Conservation (phyloP, 2,113 vertebrate species). For the Lepus americanus region DNA sequence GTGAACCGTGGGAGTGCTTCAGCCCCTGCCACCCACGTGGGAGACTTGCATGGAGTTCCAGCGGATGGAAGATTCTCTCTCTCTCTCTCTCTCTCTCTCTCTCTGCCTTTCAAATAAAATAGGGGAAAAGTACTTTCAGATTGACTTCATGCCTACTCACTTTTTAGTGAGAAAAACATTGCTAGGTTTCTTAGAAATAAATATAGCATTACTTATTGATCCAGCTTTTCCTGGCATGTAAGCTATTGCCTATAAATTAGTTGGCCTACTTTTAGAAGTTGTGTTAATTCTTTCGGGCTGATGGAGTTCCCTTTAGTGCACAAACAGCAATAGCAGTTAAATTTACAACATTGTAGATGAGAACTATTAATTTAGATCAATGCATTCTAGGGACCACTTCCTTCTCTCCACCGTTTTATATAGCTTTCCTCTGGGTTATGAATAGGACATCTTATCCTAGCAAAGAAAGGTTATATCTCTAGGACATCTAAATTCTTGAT, state of each 20-base stretch:
- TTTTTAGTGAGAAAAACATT: slow-evolving; percentile 60
- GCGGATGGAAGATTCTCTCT: no score
- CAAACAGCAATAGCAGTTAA: slow-evolving; percentile 63
- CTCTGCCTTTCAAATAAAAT: no score
- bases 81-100: no score
- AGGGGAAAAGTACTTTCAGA: slow-evolving; percentile 17
- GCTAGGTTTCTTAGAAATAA: slow-evolving; percentile 69
- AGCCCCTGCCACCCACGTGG: no score
- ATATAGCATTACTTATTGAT: slow-evolving; percentile 68
- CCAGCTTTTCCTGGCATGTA: slow-evolving; percentile 60
- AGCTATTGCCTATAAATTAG: slow-evolving; percentile 76
- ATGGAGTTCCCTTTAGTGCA: slow-evolving; percentile 58
- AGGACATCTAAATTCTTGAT: slow-evolving; percentile 63
- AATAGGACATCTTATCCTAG: slow-evolving; percentile 61
- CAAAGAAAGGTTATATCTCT: slow-evolving; percentile 58
- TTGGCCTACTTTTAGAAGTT: slow-evolving; percentile 72
- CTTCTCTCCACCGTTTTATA: slow-evolving; percentile 38
- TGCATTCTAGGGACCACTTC: slow-evolving; percentile 18
- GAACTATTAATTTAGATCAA: slow-evolving; percentile 53
- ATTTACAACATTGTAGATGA: slow-evolving; percentile 63
- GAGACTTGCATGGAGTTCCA: no score
- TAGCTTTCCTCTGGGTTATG: slow-evolving; percentile 65
- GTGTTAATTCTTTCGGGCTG: slow-evolving; percentile 62
- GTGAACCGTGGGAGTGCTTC: no score
- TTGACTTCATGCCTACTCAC: slow-evolving; percentile 31